Conservation (phyloP, 2,888 invertebrate species). For the Melanchra persicariae region DNA sequence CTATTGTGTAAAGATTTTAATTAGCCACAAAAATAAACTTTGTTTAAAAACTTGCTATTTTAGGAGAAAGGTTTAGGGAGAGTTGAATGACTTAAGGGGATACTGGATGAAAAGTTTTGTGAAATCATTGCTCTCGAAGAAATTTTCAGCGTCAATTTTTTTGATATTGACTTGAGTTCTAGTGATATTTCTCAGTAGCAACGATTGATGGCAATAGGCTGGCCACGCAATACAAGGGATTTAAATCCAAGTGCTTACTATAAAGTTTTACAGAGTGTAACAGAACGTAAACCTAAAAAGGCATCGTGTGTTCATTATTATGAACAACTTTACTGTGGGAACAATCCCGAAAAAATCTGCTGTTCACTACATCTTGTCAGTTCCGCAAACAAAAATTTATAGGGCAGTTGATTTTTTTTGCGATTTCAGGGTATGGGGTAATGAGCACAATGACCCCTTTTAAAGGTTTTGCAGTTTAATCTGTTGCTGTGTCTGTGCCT, state of each 20-base stretch:
- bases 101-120: background rate
- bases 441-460: too few relatives aligned
- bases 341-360: too few relatives aligned
- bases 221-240: background rate
- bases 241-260: background rate
- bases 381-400: too few relatives aligned
- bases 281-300: too few relatives aligned
- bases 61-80: background rate
- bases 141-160: background rate
- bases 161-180: background rate
- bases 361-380: too few relatives aligned
- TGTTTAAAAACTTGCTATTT: conserved; percentile 14
- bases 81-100: conserved; percentile 22
- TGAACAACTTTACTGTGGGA: too few relatives aligned
- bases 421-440: too few relatives aligned
- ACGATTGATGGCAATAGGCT: background rate
- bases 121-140: conserved; percentile 7
- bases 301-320: too few relatives aligned
- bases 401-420: too few relatives aligned
- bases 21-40: conserved; percentile 1
- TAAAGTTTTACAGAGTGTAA: too few relatives aligned
- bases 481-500: too few relatives aligned
- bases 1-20: conserved; percentile 11
- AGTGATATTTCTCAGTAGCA: background rate
- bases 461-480: too few relatives aligned